These are phyloP conservation scores for Nymphicus hollandicus DNA, from an alignment of 2,113 vertebrate genomes.

Conservation along the genomic window DNA sequence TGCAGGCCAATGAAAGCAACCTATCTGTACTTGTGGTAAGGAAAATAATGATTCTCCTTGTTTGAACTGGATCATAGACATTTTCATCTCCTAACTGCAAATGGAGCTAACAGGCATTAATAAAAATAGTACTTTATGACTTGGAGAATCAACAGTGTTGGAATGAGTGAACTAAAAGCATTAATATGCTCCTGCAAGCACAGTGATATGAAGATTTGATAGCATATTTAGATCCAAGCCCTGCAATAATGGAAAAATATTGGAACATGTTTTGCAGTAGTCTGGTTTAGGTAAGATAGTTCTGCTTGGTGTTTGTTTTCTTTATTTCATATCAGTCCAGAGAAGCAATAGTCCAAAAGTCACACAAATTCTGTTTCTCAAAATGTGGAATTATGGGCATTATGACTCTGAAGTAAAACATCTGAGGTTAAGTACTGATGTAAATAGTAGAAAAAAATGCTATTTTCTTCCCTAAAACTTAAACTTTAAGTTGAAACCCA, in stretches of 20 bases:
- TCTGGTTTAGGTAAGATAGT: neutral
- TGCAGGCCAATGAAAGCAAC: neutral
- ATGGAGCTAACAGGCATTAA: neutral
- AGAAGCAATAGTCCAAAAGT: neutral
- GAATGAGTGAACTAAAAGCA: neutral
- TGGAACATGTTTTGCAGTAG: neutral
- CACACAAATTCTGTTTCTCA: neutral
- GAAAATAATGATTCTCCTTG: neutral
- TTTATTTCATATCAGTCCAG: neutral
- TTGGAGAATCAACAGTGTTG: neutral
- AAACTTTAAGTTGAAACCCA: neutral
- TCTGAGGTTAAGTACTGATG: neutral
- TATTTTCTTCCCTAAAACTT: neutral
- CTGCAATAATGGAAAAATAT: neutral
- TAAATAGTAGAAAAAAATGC: neutral
- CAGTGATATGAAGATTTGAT: neutral
- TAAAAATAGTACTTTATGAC: neutral
- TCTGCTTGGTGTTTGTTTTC: neutral
- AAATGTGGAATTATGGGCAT: neutral
- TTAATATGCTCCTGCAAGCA: neutral
- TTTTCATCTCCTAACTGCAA: neutral
- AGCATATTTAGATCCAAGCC: neutral
- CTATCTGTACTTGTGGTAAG: too few species aligned
- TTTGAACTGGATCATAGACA: neutral
- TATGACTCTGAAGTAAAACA: neutral